Percentiles rank a stretch among this genome's conserved stretches.
These are phyloP conservation scores for Holothuria scabra DNA, from an alignment of 53 echinoderm and acorn worm species.

Conservation along the genomic window DNA sequence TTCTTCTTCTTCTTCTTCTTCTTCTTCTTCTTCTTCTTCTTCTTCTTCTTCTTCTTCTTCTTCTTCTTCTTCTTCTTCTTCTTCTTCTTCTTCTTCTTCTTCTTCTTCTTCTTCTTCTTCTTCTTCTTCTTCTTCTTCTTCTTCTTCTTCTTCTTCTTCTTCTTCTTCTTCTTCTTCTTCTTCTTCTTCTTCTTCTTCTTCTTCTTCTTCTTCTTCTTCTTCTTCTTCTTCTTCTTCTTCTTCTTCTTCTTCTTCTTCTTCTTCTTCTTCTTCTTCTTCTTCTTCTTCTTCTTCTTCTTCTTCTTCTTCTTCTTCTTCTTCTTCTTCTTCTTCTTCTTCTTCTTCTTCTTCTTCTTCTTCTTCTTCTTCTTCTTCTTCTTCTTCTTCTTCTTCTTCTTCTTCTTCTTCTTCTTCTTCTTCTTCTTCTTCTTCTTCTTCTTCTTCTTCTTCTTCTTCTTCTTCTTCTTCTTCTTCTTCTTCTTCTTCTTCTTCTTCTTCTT, in stretches of 20 bases:
- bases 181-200: neutral
- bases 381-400: neutral
- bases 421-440: neutral
- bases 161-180: neutral
- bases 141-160: neutral
- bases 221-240: neutral
- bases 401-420: neutral
- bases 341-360: neutral
- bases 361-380: neutral
- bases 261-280: neutral
- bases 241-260: conserved; percentile 5
- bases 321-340: neutral
- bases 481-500: too few species aligned
- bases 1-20: conserved; percentile 11
- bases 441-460: neutral
- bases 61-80: conserved; percentile 11
- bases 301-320: neutral
- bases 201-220: neutral
- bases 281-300: neutral
- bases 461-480: neutral
- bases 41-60: conserved; percentile 11
- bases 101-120: conserved; percentile 30
- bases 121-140: neutral
- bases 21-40: conserved; percentile 11
- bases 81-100: conserved; percentile 13